Evolutionary conservation across 2,113 vertebrate genomes (phyloP).

Genomic region (Cryptoleucopteryx plumbea): DNA sequence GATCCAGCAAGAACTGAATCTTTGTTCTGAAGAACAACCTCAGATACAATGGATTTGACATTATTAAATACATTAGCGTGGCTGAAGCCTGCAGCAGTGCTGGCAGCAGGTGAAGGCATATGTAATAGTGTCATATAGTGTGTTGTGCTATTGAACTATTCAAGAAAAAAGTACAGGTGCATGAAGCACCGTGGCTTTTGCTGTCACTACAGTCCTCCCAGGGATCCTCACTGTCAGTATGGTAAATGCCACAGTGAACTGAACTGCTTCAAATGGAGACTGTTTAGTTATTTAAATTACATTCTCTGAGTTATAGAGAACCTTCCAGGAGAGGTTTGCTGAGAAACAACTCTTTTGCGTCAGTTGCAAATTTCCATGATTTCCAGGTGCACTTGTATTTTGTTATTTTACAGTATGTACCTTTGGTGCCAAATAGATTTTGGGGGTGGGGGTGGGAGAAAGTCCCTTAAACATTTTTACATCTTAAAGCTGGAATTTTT

Average conservation of each 20-base stretch:
- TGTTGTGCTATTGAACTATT: background rate
- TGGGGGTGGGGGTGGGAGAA: accelerated
- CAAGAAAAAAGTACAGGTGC: background rate
- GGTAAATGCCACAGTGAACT: background rate
- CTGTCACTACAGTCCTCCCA: background rate
- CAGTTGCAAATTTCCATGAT: background rate
- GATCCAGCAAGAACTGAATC: background rate
- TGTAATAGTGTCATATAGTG: background rate
- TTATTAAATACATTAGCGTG: background rate
- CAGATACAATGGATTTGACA: background rate
- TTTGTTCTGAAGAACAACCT: background rate
- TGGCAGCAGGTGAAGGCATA: background rate
- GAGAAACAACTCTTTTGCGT: background rate
- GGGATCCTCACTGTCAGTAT: background rate
- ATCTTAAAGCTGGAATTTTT: background rate
- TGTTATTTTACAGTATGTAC: background rate
- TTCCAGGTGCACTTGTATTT: background rate
- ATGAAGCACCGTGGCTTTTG: background rate
- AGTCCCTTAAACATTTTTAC: background rate
- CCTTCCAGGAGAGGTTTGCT: background rate
- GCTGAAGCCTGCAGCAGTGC: background rate
- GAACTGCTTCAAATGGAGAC: background rate
- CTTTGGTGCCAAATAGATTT: background rate
- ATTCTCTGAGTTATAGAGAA: background rate
- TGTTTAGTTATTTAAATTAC: background rate